Base-by-base conservation (phyloP, 2,888 invertebrate genomes). In the Pristionchus arcanus region DNA sequence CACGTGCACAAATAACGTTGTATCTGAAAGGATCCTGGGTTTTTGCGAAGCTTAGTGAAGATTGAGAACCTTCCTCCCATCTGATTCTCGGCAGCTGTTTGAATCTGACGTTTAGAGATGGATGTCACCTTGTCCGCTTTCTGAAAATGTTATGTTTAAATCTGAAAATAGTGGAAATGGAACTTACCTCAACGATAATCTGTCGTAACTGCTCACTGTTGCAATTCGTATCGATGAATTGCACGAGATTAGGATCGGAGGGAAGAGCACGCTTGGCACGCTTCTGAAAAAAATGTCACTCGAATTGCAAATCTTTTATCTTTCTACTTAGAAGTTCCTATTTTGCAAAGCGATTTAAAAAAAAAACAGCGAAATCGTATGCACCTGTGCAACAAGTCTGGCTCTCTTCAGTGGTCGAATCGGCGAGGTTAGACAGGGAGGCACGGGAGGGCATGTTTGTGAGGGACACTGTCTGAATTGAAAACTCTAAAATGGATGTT, bases 1-100 rank as follows among this genome's bases (percentile, higher is more conserved):
- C 92, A 0, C 89, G 63, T 16, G 90, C 91, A 34, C 92, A 92
- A 83, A 92, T 89, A 2, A 89, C 89, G 49, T 89, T 89, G 89
- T 63, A 89, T 63, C 89, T 89, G 66, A 59, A 34, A 55, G 19
- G n/a, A 49, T 42, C 71, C 4, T 34, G 31, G 11, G 16, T 71
- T 71, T 31, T n/a, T n/a, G n/a, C n/a, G 68, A 68, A 49, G 25
- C 42, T 21, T 4, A 5, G 21, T 9, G 68, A 71, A 25, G 25
- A 74, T 15, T 5, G 63, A 31, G 37, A n/a, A 88, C 87, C 87
- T 88, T 49, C 87, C 87, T 25, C 87, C 87, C 34, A 88, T n/a
- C 28, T 74, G 53, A 19, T 15, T 31, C 87, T 88, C 87, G n/a
- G 74, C 87, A 34, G 34, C 87, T 11, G 34, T 31, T n/a, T 88